These are phyloP conservation scores for Nannoperca australis DNA, from an alignment of 2,797 vertebrate species.

Conservation along the genomic window DNA sequence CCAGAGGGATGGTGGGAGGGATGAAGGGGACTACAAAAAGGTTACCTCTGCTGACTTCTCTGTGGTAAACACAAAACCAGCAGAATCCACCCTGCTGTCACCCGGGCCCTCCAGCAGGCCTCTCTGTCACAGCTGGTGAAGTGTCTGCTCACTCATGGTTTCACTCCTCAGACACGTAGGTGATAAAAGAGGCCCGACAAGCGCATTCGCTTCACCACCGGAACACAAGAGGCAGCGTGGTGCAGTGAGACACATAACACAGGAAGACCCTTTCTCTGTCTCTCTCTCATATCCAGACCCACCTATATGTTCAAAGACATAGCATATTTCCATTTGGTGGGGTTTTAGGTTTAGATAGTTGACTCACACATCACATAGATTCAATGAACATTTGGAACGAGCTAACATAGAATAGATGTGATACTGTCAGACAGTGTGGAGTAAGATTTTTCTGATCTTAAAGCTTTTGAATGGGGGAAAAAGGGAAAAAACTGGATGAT, in stretches of 20 bases:
- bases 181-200: slow-evolving; percentile 22
- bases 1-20: slow-evolving; percentile 49
- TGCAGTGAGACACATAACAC: slow-evolving; percentile 25
- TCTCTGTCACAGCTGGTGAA: slow-evolving; percentile 36
- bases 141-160: slow-evolving; percentile 29
- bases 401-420: not conserved
- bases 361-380: too few relatives aligned
- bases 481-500: not conserved
- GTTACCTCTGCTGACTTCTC: slow-evolving; percentile 36
- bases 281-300: slow-evolving; percentile 24
- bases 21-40: slow-evolving; percentile 22
- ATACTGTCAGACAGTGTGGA: not conserved
- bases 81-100: slow-evolving; percentile 41
- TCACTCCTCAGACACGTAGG: slow-evolving; percentile 5
- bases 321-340: too few relatives aligned
- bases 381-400: too few relatives aligned
- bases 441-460: not conserved
- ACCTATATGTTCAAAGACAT: not conserved
- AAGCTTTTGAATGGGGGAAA: not conserved
- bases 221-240: slow-evolving; percentile 13
- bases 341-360: too few relatives aligned
- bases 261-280: slow-evolving; percentile 7
- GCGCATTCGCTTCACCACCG: not conserved
- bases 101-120: slow-evolving; percentile 33
- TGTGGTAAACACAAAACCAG: slow-evolving; percentile 71